These are phyloP conservation scores for Heterocephalus glaber DNA, from an alignment of 2,113 vertebrate genomes.

Conservation along the genomic window DNA sequence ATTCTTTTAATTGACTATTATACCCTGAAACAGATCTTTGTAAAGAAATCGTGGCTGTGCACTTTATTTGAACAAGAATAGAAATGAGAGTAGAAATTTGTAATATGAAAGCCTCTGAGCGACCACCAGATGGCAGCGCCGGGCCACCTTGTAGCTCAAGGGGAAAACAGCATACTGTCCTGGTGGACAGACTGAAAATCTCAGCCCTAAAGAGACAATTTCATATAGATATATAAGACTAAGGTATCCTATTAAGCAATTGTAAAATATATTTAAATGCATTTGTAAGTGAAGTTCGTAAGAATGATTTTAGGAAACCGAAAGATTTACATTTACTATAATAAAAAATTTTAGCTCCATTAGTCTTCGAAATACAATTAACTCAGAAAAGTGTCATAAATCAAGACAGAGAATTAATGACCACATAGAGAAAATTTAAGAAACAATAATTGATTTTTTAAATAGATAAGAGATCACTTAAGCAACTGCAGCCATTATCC, in stretches of 20 bases:
- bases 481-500: conserved; percentile 66
- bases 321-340: conserved; percentile 72
- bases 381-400: conserved; percentile 78
- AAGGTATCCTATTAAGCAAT: conserved; percentile 64
- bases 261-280: conserved; percentile 69
- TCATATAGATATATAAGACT: conserved; percentile 55
- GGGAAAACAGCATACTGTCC: not conserved
- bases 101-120: not conserved
- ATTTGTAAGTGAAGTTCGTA: conserved; percentile 61
- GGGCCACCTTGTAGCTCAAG: conserved; percentile 10
- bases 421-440: conserved; percentile 75
- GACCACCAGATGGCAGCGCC: conserved; percentile 85
- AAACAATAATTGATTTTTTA: conserved; percentile 81
- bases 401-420: conserved; percentile 78
- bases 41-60: conserved; percentile 31
- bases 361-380: conserved; percentile 77
- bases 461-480: conserved; percentile 76
- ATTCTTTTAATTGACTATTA: conserved; percentile 48
- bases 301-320: conserved; percentile 59
- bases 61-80: conserved; percentile 40
- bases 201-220: conserved; percentile 66
- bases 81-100: conserved; percentile 56
- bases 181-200: conserved; percentile 2
- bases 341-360: conserved; percentile 61
- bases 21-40: conserved; percentile 47